phyloP scores from a whole-genome alignment of 1,140 invertebrate genomes.

The Tetramorium parvispinum region DNA sequence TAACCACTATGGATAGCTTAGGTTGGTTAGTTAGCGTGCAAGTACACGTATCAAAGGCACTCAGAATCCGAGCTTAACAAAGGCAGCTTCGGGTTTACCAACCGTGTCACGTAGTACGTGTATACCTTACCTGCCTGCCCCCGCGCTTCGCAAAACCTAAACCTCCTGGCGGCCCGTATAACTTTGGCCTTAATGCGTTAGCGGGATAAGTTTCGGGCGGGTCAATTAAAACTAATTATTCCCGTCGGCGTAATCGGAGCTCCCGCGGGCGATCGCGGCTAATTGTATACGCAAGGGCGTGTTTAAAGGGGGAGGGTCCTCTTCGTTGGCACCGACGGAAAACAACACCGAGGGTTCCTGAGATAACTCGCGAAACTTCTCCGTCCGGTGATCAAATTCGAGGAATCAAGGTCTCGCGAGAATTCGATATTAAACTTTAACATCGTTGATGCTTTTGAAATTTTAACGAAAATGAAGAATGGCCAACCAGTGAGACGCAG shows the following conservation, averaged over 20 bases:
- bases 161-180: conserved; percentile 78
- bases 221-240: conserved; percentile 83
- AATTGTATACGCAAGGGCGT: conserved; percentile 65
- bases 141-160: conserved; percentile 82
- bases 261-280: conserved; percentile 67
- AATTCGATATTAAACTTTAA: conserved; percentile 18
- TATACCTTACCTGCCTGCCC: conserved; percentile 83
- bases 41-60: conserved; percentile 87
- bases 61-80: conserved; percentile 86
- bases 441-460: background rate
- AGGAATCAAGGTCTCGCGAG: background rate
- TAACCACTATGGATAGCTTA: conserved; percentile 80
- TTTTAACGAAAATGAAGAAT: background rate
- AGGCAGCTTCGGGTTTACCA: conserved; percentile 84
- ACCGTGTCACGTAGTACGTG: conserved; percentile 85
- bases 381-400: conserved; percentile 10
- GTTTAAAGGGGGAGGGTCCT: conserved; percentile 27
- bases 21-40: conserved; percentile 86
- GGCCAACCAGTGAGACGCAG: background rate
- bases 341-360: conserved; percentile 17
- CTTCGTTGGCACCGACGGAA: conserved; percentile 3
- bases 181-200: conserved; percentile 83
- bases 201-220: conserved; percentile 79
- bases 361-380: conserved; percentile 21
- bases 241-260: conserved; percentile 67